phyloP scores from a whole-genome alignment of 2,797 vertebrate genomes.

The Echiichthys vipera region DNA sequence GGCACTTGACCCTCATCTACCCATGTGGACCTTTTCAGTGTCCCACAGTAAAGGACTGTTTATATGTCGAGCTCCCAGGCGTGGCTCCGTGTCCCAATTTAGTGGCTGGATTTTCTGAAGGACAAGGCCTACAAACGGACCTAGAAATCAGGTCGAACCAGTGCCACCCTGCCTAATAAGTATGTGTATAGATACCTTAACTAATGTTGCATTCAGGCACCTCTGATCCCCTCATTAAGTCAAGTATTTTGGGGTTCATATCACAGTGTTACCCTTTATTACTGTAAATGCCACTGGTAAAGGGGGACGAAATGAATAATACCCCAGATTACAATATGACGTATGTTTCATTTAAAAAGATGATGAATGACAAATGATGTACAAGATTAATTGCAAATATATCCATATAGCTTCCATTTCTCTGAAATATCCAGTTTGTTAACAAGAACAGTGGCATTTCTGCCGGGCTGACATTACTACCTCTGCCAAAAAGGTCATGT shows the following conservation, averaged over 20 bases:
- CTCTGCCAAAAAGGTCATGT: too few relatives aligned
- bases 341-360: conserved; percentile 5
- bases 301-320: not conserved
- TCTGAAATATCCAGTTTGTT: not conserved
- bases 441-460: conserved; percentile 4
- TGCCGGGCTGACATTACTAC: not conserved
- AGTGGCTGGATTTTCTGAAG: conserved; percentile 32
- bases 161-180: not conserved
- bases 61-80: conserved; percentile 29
- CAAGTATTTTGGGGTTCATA: not conserved
- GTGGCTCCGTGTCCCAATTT: conserved; percentile 31
- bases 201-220: not conserved
- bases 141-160: not conserved
- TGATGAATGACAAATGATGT: not conserved
- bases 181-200: not conserved
- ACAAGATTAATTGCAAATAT: conserved; percentile 15
- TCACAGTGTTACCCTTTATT: not conserved
- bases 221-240: not conserved
- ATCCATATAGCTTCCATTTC: not conserved
- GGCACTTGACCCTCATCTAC: conserved; percentile 23
- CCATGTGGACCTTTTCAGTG: conserved; percentile 18
- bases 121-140: conserved; percentile 24
- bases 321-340: not conserved
- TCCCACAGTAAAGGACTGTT: conserved; percentile 26
- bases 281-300: not conserved